phyloP scores from a whole-genome alignment of 2,113 vertebrate genomes.

The Solenodon paradoxus region DNA sequence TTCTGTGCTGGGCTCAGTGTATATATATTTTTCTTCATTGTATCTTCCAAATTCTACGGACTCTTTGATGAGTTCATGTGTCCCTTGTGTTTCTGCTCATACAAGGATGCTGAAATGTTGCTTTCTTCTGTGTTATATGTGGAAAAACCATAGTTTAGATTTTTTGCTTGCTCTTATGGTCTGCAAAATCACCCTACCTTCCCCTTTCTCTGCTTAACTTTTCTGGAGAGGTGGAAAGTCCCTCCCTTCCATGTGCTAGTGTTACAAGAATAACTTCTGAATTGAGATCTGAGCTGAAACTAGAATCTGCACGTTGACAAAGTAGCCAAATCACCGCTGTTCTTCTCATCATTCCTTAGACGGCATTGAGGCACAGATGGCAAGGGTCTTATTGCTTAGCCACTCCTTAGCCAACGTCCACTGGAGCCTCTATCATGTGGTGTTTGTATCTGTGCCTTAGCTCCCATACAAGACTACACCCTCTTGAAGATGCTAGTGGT shows the following conservation, averaged over 20 bases:
- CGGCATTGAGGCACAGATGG: not conserved
- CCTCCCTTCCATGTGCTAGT: not conserved
- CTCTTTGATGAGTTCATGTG: not conserved
- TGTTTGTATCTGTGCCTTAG: not conserved
- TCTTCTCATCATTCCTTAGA: not conserved
- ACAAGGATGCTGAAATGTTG: not conserved
- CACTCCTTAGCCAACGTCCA: not conserved
- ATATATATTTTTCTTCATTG: not conserved
- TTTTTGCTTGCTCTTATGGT: not conserved
- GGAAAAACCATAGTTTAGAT: not conserved
- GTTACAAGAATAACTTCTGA: not conserved
- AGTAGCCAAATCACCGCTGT: not conserved
- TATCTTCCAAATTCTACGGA: not conserved
- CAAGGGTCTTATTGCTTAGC: no score
- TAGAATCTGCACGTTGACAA: not conserved
- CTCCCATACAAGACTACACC: not conserved
- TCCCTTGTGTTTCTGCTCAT: not conserved
- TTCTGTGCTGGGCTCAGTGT: not conserved
- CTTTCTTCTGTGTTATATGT: not conserved
- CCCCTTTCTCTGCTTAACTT: not conserved
- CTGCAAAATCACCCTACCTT: not conserved
- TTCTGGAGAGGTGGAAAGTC: not conserved
- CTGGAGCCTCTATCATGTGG: not conserved
- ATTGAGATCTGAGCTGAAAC: not conserved
- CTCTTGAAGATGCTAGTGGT: constrained; percentile 48